These are phyloP conservation scores for Nesidiocoris tenuis DNA, from an alignment of 2,888 invertebrate species.

Conservation along the genomic window DNA sequence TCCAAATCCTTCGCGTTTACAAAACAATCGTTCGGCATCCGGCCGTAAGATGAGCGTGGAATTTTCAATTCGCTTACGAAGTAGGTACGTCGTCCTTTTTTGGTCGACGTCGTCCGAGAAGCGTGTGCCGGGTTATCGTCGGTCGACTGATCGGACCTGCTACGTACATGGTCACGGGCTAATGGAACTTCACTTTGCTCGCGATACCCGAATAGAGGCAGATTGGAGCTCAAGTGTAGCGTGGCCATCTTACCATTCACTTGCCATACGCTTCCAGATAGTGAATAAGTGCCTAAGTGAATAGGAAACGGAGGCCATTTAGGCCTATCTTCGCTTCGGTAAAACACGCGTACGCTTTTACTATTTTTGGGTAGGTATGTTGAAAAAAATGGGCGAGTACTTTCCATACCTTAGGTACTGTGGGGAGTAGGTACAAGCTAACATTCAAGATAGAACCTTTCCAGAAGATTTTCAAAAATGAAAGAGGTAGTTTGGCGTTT, in stretches of 20 bases:
- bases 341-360: background rate
- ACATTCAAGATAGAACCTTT: too few species aligned
- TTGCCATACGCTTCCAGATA: background rate
- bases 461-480: too few species aligned
- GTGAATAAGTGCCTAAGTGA: background rate
- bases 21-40: background rate
- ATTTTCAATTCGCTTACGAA: background rate
- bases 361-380: background rate
- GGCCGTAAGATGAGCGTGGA: background rate
- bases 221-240: conserved; percentile 25
- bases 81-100: background rate
- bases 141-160: background rate
- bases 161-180: conserved; percentile 35
- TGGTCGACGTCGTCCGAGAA: background rate
- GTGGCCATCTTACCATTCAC: conserved; percentile 12
- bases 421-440: too few species aligned
- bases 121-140: background rate
- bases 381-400: too few species aligned
- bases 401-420: too few species aligned
- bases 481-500: too few species aligned
- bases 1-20: background rate
- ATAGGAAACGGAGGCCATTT: background rate
- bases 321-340: background rate
- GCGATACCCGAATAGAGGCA: conserved; percentile 18
- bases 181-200: conserved; percentile 40